Conservation (phyloP, 2,797 vertebrate species). For the Hephaestus fuliginosus region DNA sequence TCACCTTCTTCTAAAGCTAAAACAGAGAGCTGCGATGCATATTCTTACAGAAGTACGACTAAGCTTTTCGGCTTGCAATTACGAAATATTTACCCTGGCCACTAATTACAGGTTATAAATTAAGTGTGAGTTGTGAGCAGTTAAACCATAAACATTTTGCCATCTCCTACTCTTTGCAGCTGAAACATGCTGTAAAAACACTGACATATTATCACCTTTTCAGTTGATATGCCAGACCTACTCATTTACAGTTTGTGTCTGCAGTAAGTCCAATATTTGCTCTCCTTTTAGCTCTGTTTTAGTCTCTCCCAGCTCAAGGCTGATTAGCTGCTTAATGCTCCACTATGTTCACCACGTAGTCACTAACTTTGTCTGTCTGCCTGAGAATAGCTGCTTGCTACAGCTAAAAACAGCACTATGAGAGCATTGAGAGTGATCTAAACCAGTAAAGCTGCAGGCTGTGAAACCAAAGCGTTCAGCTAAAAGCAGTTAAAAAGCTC, state of each 20-base stretch:
- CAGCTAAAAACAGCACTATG: neutral
- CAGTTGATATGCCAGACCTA: neutral
- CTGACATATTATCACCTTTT: neutral
- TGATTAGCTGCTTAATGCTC: neutral
- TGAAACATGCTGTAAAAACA: neutral
- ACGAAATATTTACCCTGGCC: neutral
- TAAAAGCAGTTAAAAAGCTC: neutral
- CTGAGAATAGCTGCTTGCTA: neutral
- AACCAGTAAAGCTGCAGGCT: neutral
- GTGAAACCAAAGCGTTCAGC: neutral
- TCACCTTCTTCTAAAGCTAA: neutral
- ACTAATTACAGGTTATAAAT: neutral
- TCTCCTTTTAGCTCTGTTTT: slow-evolving; percentile 7
- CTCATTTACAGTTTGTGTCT: neutral
- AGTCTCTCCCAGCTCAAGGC: neutral
- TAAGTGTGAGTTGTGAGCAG: neutral
- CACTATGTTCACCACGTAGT: neutral
- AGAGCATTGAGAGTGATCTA: neutral
- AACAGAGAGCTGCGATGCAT: neutral
- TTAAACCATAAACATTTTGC: neutral
- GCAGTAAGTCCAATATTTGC: neutral
- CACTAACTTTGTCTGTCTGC: neutral
- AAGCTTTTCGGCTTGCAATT: neutral
- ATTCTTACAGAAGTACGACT: neutral
- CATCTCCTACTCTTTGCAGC: neutral